Evolutionary conservation across 2,888 invertebrate species (phyloP).

Genomic region (Anarsia innoxiella): DNA sequence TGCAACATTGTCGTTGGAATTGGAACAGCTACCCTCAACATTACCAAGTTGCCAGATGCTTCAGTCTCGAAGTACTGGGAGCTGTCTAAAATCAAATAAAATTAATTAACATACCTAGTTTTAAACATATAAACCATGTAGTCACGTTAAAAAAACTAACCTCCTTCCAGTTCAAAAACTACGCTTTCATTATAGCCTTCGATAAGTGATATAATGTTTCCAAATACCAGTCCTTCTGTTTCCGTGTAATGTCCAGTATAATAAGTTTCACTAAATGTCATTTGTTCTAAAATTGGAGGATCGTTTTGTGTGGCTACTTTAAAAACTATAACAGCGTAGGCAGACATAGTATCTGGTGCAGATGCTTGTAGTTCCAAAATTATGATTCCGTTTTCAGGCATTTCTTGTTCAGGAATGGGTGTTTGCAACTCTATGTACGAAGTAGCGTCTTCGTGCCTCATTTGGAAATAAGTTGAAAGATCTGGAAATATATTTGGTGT

Average conservation of each 20-base stretch:
- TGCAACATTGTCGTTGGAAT: conserved; percentile 23
- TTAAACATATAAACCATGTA: too few relatives aligned
- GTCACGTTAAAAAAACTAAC: too few relatives aligned
- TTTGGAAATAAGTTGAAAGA: too few relatives aligned
- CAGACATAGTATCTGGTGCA: conserved; percentile 20
- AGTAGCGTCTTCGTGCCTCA: too few relatives aligned
- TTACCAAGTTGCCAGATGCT: conserved; percentile 15
- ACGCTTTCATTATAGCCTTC: conserved; percentile 27
- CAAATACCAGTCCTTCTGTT: conserved; percentile 21
- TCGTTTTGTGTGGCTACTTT: conserved; percentile 16
- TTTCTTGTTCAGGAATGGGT: conserved; percentile 24
- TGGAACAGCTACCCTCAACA: conserved; percentile 13
- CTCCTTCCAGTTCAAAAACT: conserved; percentile 28
- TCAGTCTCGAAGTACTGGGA: conserved; percentile 21
- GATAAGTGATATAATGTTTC: conserved; percentile 22
- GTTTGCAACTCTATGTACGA: too few relatives aligned
- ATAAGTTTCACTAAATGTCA: conserved; percentile 15
- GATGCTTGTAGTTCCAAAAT: conserved; percentile 27
- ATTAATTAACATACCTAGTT: too few relatives aligned
- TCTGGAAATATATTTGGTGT: too few relatives aligned
- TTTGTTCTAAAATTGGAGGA: background rate
- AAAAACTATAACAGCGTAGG: conserved; percentile 27
- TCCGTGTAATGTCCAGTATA: conserved; percentile 29
- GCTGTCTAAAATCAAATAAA: too few relatives aligned
- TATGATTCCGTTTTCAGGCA: conserved; percentile 26